These are phyloP conservation scores for Oxytorus armatus DNA, from an alignment of 2,888 invertebrate genomes.

Conservation along the genomic window DNA sequence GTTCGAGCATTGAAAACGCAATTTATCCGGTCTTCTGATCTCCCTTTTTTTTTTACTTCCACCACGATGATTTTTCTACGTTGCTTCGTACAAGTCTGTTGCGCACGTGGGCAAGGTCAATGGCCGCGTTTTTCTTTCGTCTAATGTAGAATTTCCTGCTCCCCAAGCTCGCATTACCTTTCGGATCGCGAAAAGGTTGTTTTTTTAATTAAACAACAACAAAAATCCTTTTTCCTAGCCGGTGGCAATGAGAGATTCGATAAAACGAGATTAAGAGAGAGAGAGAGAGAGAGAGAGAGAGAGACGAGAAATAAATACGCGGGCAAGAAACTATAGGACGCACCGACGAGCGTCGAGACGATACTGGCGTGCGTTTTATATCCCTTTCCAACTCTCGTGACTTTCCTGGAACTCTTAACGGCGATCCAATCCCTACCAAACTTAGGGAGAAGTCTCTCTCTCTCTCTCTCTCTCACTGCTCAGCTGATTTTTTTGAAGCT, in stretches of 20 bases:
- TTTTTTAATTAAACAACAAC: not conserved
- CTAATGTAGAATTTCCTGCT: not conserved
- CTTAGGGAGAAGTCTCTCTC: conserved; percentile 23
- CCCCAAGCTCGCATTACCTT: not conserved
- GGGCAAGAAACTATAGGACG: conserved; percentile 6
- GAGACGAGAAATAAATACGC: conserved; percentile 20
- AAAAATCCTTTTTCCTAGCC: not conserved
- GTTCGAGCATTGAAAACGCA: conserved; percentile 16
- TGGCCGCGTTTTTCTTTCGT: conserved; percentile 37
- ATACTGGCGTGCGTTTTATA: conserved; percentile 52
- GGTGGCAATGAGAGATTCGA: not conserved
- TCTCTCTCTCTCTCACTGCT: conserved; percentile 18
- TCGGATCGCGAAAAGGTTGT: conserved; percentile 11
- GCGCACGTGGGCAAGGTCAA: conserved; percentile 64
- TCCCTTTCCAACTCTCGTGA: conserved; percentile 38
- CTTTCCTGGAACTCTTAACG: conserved; percentile 32
- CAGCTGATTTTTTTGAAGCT: conserved; percentile 6
- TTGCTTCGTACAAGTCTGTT: conserved; percentile 21
- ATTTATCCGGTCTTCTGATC: conserved; percentile 22
- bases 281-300: not conserved
- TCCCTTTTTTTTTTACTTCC: conserved; percentile 28
- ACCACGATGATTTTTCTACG: conserved; percentile 41
- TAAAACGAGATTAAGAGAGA: not conserved
- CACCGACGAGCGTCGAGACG: conserved; percentile 59
- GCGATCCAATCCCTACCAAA: conserved; percentile 54